Conservation (phyloP, 2,888 invertebrate species). For the Chorisops tibialis region DNA sequence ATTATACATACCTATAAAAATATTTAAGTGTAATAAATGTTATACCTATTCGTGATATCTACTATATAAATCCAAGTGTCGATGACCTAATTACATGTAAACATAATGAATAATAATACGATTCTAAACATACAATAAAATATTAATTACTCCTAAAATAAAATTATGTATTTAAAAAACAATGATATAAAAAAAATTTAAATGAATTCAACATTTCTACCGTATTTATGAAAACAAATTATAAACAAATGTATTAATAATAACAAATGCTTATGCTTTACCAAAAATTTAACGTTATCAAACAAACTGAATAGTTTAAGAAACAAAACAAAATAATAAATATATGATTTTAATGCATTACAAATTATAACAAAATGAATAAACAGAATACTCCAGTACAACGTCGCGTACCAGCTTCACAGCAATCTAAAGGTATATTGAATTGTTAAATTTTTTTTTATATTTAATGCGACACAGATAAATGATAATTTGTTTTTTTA, state of each 20-base stretch:
- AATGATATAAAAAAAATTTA: background rate
- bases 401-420: slow-evolving; percentile 54
- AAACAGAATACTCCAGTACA: slow-evolving; percentile 54
- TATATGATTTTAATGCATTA: background rate
- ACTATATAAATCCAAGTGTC: too few species aligned
- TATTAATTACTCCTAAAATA: too few species aligned
- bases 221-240: background rate
- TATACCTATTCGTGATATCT: too few species aligned
- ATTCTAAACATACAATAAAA: too few species aligned
- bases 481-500: too few species aligned
- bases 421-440: slow-evolving; percentile 52
- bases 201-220: background rate
- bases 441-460: slow-evolving; percentile 26
- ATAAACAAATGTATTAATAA: slow-evolving; percentile 9
- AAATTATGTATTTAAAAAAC: background rate
- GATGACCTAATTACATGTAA: too few species aligned
- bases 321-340: background rate
- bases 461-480: too few species aligned
- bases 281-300: slow-evolving; percentile 15
- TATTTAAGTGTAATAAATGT: too few species aligned
- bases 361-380: slow-evolving; percentile 28
- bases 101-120: too few species aligned
- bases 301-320: too few species aligned
- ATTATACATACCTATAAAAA: too few species aligned
- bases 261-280: slow-evolving; percentile 21